These are phyloP conservation scores for Ochotona curzoniae DNA, from an alignment of 2,113 vertebrate species.

Conservation along the genomic window DNA sequence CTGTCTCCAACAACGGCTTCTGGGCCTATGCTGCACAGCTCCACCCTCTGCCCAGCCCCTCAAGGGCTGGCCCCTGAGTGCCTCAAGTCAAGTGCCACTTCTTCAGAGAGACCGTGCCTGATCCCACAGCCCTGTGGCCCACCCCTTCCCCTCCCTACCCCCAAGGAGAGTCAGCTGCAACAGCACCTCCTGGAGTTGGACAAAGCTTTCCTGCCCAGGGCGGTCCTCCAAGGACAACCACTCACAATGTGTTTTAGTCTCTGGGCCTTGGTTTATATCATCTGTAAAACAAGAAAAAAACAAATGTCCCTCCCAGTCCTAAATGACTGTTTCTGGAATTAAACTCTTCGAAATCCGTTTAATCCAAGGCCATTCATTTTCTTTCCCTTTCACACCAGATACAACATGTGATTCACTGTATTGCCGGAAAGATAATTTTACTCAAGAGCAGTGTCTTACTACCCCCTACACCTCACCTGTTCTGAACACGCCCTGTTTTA, in stretches of 20 bases:
- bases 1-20: not conserved
- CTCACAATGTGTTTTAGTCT: not conserved
- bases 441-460: not conserved
- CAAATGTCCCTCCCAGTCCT: not conserved
- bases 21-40: not conserved
- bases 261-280: too few relatives aligned
- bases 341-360: slow-evolving; percentile 17
- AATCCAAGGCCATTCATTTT: not conserved
- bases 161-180: not conserved
- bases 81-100: not conserved
- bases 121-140: not conserved
- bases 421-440: not conserved
- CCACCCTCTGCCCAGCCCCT: not conserved
- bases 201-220: not conserved
- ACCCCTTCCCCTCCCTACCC: not conserved
- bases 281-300: not conserved
- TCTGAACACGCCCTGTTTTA: not conserved
- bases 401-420: not conserved
- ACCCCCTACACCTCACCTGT: not conserved
- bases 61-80: not conserved
- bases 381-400: slow-evolving; percentile 1
- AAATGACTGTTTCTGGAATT: not conserved
- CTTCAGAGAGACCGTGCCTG: not conserved
- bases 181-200: not conserved
- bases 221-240: not conserved